These are phyloP conservation scores for Meliscaeva auricollis DNA, from an alignment of 2,888 invertebrate species.

Conservation along the genomic window DNA sequence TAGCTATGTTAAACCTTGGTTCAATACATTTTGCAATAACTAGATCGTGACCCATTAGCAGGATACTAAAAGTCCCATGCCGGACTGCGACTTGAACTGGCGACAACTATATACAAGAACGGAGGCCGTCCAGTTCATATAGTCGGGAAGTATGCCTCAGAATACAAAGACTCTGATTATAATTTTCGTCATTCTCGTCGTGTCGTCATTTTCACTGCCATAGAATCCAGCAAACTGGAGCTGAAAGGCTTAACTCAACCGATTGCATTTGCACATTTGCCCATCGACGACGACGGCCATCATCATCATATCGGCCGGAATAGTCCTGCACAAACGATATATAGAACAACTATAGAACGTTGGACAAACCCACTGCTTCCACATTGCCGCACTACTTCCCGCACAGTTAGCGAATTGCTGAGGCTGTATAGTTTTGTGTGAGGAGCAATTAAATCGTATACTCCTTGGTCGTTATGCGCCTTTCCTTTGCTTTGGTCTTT, in stretches of 20 bases:
- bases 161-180: conserved; percentile 75
- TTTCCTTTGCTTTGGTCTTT: conserved; percentile 29
- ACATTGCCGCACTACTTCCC: too few relatives aligned
- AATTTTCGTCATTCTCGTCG: conserved; percentile 53
- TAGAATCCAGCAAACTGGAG: conserved; percentile 47
- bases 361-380: conserved; percentile 24
- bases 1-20: neutral
- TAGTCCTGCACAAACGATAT: neutral
- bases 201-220: conserved; percentile 40
- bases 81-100: neutral
- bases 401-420: neutral
- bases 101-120: conserved; percentile 27
- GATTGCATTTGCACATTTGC: conserved; percentile 71
- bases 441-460: conserved; percentile 70
- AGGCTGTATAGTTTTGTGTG: conserved; percentile 24
- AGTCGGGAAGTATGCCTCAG: conserved; percentile 57
- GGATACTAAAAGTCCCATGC: conserved; percentile 53
- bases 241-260: conserved; percentile 53
- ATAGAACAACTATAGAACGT: conserved; percentile 8
- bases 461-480: conserved; percentile 59
- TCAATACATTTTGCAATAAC: conserved; percentile 73
- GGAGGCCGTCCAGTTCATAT: conserved; percentile 56
- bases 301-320: neutral
- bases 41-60: conserved; percentile 73
- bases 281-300: conserved; percentile 11